These are phyloP conservation scores for Intoshia linei DNA, from an alignment of 1,140 invertebrate species.

Conservation along the genomic window DNA sequence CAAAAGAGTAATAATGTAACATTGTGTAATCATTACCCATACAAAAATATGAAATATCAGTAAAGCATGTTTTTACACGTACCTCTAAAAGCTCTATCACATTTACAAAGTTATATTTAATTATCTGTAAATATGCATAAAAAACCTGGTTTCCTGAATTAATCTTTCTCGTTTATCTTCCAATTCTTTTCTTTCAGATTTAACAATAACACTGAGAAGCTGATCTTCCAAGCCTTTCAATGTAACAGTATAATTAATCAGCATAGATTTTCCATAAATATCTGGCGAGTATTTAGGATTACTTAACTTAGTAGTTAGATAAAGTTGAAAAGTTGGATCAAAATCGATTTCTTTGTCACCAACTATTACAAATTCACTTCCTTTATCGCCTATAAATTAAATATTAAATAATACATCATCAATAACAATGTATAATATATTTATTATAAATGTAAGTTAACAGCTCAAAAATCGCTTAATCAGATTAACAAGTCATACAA, in stretches of 20 bases:
- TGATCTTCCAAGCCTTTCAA: conserved; percentile 49
- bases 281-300: conserved; percentile 50
- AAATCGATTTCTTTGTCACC: conserved; percentile 28
- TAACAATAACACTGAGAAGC: conserved; percentile 45
- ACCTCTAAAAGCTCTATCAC: no score
- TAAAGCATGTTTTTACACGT: no score
- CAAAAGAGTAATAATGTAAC: no score
- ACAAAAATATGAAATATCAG: no score
- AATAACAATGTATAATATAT: no score
- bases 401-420: no score
- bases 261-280: conserved; percentile 44
- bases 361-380: conserved; percentile 31
- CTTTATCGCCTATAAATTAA: conserved; percentile 27
- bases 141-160: conserved; percentile 35
- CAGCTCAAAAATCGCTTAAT: no score
- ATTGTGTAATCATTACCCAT: no score
- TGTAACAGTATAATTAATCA: conserved; percentile 64
- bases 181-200: conserved; percentile 32
- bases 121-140: no score
- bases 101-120: no score
- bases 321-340: conserved; percentile 46
- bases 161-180: conserved; percentile 31
- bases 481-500: not conserved
- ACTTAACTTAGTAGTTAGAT: conserved; percentile 48
- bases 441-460: no score